Conservation (phyloP, 2,888 invertebrate genomes). For the Steinernema hermaphroditum region DNA sequence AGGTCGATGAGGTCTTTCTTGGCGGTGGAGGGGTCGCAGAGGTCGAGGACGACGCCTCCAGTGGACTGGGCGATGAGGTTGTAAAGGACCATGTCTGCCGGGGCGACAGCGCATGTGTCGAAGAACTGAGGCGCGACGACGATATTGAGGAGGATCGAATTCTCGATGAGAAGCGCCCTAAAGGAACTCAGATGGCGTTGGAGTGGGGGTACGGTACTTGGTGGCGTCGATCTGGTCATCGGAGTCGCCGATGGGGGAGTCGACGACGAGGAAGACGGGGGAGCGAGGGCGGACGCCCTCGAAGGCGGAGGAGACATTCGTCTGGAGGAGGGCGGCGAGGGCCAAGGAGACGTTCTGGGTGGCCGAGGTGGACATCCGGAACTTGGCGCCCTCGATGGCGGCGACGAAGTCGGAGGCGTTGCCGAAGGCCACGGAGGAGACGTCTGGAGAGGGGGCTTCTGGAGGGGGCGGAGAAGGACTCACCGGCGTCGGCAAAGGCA, state of each 20-base stretch:
- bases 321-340: neutral
- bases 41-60: conserved; percentile 4
- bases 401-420: conserved; percentile 15
- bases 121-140: conserved; percentile 16
- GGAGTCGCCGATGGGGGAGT: neutral
- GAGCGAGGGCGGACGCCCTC: neutral
- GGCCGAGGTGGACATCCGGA: conserved; percentile 27
- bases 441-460: neutral
- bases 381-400: neutral
- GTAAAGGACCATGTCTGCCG: neutral
- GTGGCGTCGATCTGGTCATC: neutral
- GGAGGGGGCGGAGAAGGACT: neutral
- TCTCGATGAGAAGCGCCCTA: neutral
- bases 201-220: too few species aligned
- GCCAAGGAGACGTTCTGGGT: conserved; percentile 11
- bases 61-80: conserved; percentile 13
- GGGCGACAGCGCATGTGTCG: conserved; percentile 1
- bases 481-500: conserved; percentile 21
- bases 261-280: conserved; percentile 9
- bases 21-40: neutral
- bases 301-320: neutral
- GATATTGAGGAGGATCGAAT: neutral
- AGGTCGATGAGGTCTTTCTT: neutral
- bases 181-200: too few species aligned
- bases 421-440: conserved; percentile 11